phyloP scores from a whole-genome alignment of 2,797 vertebrate genomes.

The Characodon lateralis region DNA sequence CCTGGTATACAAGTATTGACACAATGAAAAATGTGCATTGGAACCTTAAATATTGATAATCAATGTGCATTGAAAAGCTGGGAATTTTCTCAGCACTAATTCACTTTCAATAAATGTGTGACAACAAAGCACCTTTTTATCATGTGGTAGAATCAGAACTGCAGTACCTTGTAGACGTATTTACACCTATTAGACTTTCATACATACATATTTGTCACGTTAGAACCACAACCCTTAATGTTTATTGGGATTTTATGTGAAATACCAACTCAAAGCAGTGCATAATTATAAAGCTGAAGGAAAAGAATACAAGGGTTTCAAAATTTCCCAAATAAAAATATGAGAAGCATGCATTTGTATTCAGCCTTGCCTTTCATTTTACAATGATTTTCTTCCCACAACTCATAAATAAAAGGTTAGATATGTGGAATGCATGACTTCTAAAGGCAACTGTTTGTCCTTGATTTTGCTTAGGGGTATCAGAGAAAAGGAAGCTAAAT shows the following conservation, averaged over 20 bases:
- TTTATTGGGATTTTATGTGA: background rate
- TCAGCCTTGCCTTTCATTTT: too few species aligned
- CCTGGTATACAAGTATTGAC: background rate
- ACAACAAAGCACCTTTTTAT: background rate
- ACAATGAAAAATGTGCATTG: background rate
- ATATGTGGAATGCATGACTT: background rate
- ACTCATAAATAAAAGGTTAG: background rate
- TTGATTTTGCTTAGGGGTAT: background rate
- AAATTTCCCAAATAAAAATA: background rate
- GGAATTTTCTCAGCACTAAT: background rate
- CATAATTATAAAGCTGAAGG: background rate
- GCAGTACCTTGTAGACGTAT: background rate
- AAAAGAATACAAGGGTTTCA: background rate
- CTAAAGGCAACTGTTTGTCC: background rate
- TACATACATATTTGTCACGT: background rate
- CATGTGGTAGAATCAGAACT: background rate
- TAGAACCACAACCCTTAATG: background rate
- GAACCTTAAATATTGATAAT: slow-evolving; percentile 1
- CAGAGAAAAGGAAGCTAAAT: background rate
- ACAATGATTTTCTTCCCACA: background rate
- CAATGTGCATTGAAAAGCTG: background rate
- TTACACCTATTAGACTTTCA: background rate
- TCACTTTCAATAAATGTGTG: background rate
- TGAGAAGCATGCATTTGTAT: background rate
- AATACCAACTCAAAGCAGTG: background rate